Base-by-base conservation (phyloP, 2,113 vertebrate species). In the Crotalus helleri region DNA sequence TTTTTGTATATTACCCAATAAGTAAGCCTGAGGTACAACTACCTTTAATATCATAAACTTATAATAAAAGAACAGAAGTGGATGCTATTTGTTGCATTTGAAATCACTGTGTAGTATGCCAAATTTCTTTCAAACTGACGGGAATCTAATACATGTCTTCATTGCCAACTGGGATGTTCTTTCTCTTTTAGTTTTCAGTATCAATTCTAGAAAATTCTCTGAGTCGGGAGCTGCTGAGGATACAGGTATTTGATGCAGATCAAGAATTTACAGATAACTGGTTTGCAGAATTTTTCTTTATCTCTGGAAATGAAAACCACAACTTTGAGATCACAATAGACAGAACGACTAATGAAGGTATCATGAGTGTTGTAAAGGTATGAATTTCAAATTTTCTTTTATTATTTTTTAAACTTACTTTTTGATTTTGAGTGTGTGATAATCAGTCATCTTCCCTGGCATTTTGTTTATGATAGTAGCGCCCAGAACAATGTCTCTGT, bases 301-400 rank as follows among this genome's bases (percentile, higher is more conserved):
- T 98, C 59, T 97, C 98, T 6, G 99, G 99, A 93, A 99, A 99
- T 90, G 99, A 99, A 93, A 98, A 97, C 0, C 97, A 98, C 13
- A 98, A 97, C 93, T 99, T 99, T 96, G 98, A 97, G 93, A 98
- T 99, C 44, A 95, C 92, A 93, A 98, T 98, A 46, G 98, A 99
- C 95, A 95, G 97, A 55, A 89, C 94, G 4, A 99, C 98, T 95
- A 99, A 99, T 5, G 98, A 99, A 95, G 99, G 98, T 91, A 95
- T 99, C 93, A 95, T 99, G 87, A 98, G 97, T 97, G 97, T 99
- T 24, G 87, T 98, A 93, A 98, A 98, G 98, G 98, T 98, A 98
- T 85, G 33, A 1, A 6, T 91, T 95, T 90, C 94, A 85, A 94
- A 58, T 29, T 44, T 64, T 44, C 69, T 90, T 74, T 87, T 39